These are phyloP conservation scores for Scaptodrosophila latifasciaeformis DNA, from an alignment of 2,888 invertebrate species.

Conservation along the genomic window DNA sequence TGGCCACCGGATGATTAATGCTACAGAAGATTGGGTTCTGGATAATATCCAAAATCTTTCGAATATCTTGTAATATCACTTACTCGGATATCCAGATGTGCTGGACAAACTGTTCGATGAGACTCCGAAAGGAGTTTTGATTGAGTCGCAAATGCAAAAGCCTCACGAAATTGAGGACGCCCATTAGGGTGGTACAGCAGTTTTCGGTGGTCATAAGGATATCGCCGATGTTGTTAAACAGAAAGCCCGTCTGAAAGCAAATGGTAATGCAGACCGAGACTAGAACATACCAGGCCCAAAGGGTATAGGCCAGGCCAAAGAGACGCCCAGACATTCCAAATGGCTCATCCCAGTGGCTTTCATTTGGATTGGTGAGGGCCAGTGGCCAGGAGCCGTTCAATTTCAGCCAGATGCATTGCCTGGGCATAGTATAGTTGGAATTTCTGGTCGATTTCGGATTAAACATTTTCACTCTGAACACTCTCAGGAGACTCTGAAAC, in stretches of 20 bases:
- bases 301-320: slow-evolving; percentile 40
- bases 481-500: no score
- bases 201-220: slow-evolving; percentile 73
- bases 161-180: slow-evolving; percentile 70
- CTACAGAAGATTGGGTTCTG: no score
- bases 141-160: slow-evolving; percentile 71
- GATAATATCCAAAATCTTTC: no score
- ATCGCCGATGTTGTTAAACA: slow-evolving; percentile 66
- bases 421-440: slow-evolving; percentile 65
- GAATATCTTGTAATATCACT: no score
- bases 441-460: slow-evolving; percentile 60
- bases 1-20: no score
- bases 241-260: slow-evolving; percentile 67
- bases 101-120: slow-evolving; percentile 64
- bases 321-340: neutral
- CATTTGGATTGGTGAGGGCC: neutral
- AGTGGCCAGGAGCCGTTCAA: slow-evolving; percentile 73
- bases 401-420: slow-evolving; percentile 72
- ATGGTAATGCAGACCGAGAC: slow-evolving; percentile 69
- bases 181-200: slow-evolving; percentile 74
- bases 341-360: neutral
- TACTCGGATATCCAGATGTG: slow-evolving; percentile 73
- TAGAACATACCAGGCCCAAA: slow-evolving; percentile 72
- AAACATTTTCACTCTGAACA: no score
- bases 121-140: slow-evolving; percentile 53